Conservation (phyloP, 1,140 invertebrate genomes). For the Capitella teleta region DNA sequence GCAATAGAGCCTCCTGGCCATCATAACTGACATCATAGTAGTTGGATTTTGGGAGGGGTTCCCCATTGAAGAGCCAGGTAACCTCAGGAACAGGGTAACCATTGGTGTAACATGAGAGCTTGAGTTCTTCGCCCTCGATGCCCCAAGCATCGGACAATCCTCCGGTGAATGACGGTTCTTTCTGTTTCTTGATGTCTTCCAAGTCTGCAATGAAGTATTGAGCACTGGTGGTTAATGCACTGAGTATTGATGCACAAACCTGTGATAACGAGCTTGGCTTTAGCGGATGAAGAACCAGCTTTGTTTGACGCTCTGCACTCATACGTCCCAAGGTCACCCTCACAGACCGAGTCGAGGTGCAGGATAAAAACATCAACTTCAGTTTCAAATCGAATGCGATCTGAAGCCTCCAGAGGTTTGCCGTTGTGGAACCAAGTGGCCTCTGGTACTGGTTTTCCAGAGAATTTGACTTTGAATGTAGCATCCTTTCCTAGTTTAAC, state of each 20-base stretch:
- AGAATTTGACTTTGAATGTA: constrained; percentile 86
- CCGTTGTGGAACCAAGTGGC: constrained; percentile 81
- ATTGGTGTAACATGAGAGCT: constrained; percentile 29
- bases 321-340: constrained; percentile 51
- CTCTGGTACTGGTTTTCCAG: constrained; percentile 85
- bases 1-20: background rate
- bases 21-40: background rate
- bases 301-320: constrained; percentile 48
- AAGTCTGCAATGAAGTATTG: constrained; percentile 4
- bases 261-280: constrained; percentile 58
- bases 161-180: constrained; percentile 5
- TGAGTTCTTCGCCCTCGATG: constrained; percentile 11
- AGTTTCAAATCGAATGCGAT: constrained; percentile 75
- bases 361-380: constrained; percentile 81
- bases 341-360: constrained; percentile 55
- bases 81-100: constrained; percentile 37
- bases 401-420: constrained; percentile 64
- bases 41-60: background rate
- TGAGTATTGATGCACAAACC: constrained; percentile 48
- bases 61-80: constrained; percentile 14
- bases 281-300: constrained; percentile 50
- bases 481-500: constrained; percentile 49
- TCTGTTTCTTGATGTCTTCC: constrained; percentile 11
- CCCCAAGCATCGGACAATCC: constrained; percentile 1
- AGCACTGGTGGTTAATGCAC: background rate